These are phyloP conservation scores for Cardiocondyla obscurior DNA, from an alignment of 1,140 invertebrate genomes.

Conservation along the genomic window DNA sequence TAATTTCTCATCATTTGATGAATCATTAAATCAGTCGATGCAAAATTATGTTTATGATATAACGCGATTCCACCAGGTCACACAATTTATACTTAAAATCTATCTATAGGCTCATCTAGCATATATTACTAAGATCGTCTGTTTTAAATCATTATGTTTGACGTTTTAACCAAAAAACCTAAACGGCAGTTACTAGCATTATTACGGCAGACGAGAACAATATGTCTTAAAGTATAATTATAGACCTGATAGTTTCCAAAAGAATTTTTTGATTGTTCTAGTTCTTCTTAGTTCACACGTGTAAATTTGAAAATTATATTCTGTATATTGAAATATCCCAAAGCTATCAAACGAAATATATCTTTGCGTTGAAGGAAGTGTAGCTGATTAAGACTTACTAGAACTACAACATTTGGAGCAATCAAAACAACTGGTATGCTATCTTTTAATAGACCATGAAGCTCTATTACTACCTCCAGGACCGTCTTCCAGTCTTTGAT, in stretches of 20 bases:
- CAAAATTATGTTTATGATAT: constrained; percentile 47
- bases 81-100: constrained; percentile 48
- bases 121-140: constrained; percentile 26
- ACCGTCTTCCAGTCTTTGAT: constrained; percentile 79
- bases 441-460: constrained; percentile 86
- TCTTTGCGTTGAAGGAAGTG: neutral
- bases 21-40: constrained; percentile 46
- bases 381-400: constrained; percentile 74
- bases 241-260: constrained; percentile 2
- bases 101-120: constrained; percentile 53
- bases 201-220: constrained; percentile 49
- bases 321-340: neutral
- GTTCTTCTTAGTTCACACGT: neutral
- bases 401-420: constrained; percentile 86
- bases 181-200: constrained; percentile 61
- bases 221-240: neutral
- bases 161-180: constrained; percentile 44
- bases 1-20: constrained; percentile 49
- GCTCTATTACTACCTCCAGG: constrained; percentile 77
- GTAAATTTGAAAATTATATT: neutral
- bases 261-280: constrained; percentile 29
- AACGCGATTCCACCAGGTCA: constrained; percentile 14
- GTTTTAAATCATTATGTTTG: constrained; percentile 37
- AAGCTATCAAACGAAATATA: constrained; percentile 17
- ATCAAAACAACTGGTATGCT: constrained; percentile 87